These are phyloP conservation scores for Apantesis nais DNA, from an alignment of 2,888 invertebrate genomes.

Conservation along the genomic window DNA sequence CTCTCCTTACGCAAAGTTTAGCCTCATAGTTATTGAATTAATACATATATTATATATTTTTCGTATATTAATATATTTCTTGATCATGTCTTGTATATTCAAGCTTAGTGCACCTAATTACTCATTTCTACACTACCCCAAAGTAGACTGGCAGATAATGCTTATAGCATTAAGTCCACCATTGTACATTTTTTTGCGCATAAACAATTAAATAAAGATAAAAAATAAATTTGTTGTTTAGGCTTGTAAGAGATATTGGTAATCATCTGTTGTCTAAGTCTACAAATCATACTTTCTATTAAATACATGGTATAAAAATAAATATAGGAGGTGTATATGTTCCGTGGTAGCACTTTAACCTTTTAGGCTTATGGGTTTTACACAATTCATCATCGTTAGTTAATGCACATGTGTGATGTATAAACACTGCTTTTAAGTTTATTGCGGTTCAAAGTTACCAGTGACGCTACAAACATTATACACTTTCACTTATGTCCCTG, in stretches of 20 bases:
- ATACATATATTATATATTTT: too few relatives aligned
- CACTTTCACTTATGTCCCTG: neutral
- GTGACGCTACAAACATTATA: slow-evolving; percentile 1
- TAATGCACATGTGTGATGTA: neutral
- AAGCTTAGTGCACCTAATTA: too few relatives aligned
- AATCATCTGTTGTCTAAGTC: neutral
- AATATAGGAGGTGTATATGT: neutral
- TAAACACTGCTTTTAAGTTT: slow-evolving; percentile 8
- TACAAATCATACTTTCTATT: neutral
- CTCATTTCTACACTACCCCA: too few relatives aligned
- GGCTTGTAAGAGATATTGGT: neutral
- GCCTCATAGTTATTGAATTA: too few relatives aligned
- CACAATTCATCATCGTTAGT: slow-evolving; percentile 12
- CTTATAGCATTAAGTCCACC: too few relatives aligned
- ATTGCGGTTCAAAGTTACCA: slow-evolving; percentile 3
- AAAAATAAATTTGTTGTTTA: too few relatives aligned
- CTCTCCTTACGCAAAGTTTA: too few relatives aligned
- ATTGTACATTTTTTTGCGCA: too few relatives aligned
- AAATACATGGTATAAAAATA: neutral
- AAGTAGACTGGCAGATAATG: too few relatives aligned
- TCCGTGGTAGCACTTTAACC: slow-evolving; percentile 2
- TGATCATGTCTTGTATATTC: too few relatives aligned
- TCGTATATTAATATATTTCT: too few relatives aligned
- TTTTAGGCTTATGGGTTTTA: slow-evolving; percentile 5
- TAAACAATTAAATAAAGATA: too few relatives aligned